phyloP scores from a whole-genome alignment of 2,113 vertebrate species.

The Lepisosteus osseus region DNA sequence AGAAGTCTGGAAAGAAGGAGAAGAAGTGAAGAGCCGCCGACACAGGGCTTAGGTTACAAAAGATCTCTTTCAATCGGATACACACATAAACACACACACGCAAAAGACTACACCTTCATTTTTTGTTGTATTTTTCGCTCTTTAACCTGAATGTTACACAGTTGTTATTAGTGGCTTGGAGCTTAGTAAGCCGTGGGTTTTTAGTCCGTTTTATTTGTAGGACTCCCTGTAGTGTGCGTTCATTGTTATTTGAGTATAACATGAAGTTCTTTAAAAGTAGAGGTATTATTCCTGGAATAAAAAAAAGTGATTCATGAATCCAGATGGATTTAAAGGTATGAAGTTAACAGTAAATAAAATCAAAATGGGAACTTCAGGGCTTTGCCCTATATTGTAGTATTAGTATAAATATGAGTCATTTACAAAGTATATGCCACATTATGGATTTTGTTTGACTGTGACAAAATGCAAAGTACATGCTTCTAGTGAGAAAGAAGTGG shows the following conservation, averaged over 20 bases:
- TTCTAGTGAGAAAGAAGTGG: conserved; percentile 54
- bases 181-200: neutral
- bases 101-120: neutral
- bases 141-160: conserved; percentile 16
- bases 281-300: conserved; percentile 22
- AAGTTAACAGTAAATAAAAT: conserved; percentile 50
- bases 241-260: conserved; percentile 33
- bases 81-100: conserved; percentile 22
- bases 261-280: conserved; percentile 12
- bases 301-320: conserved; percentile 39
- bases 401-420: conserved; percentile 47
- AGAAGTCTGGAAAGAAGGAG: conserved; percentile 97
- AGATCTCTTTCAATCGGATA: conserved; percentile 43
- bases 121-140: neutral
- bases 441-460: conserved; percentile 39
- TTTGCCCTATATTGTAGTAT: conserved; percentile 53
- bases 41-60: conserved; percentile 18
- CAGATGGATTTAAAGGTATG: conserved; percentile 43
- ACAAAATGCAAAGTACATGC: conserved; percentile 42
- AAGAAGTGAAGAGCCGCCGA: conserved; percentile 79
- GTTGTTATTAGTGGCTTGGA: conserved; percentile 1
- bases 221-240: conserved; percentile 25
- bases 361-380: conserved; percentile 50
- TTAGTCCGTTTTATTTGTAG: neutral
- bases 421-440: conserved; percentile 46